Evolutionary conservation across 2,797 vertebrate species (phyloP), one percentile per base, ranked within the genome.

Genomic region (Oreochromis mossambicus): DNA sequence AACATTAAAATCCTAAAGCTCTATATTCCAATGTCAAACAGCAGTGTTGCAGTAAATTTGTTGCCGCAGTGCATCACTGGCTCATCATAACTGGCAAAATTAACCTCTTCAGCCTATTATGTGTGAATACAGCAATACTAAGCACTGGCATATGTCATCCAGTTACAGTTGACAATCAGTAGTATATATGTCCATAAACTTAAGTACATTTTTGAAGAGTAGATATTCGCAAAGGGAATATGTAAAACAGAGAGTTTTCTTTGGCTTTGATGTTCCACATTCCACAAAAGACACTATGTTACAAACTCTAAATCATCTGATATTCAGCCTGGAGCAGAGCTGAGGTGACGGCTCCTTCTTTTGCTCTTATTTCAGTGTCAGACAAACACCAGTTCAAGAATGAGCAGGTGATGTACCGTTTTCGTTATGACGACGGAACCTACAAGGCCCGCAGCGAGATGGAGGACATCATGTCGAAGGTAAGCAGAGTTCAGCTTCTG

Each of bases 311-410:
- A 76, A 79, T 63, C 10, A 9, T 3, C 10, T 17, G 10, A 19
- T 55, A 7, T 5, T 26, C 10, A 50, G 75, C 11, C 21, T 29
- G 52, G 24, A 87, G 21, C 17, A 34, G 26, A 38, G 56, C 32
- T 48, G 36, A 43, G 13, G 12, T 91, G 68, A 92, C 55, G 21
- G 78, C 46, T 66, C 87, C 29, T 82, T 41, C 8, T 50, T 80
- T 17, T 91, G 75, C 5, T 89, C 38, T 19, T 54, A 5, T 88
- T 95, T 83, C 89, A 99, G 99, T 99, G 93, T 99, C 98, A 34
- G 99, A 99, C 94, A 99, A 99, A 89, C 99, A 99, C 91, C 99
- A 99, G 93, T 99, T 99, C 94, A 99, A 99, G 97, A 99, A 99
- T 0, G 99, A 99, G 89, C 98, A 98, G 94, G 98, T 99, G 86